Evolutionary conservation across 1,140 invertebrate genomes (phyloP), one percentile per base, ranked within the genome.

Genomic region (Glossosoma conforme): DNA sequence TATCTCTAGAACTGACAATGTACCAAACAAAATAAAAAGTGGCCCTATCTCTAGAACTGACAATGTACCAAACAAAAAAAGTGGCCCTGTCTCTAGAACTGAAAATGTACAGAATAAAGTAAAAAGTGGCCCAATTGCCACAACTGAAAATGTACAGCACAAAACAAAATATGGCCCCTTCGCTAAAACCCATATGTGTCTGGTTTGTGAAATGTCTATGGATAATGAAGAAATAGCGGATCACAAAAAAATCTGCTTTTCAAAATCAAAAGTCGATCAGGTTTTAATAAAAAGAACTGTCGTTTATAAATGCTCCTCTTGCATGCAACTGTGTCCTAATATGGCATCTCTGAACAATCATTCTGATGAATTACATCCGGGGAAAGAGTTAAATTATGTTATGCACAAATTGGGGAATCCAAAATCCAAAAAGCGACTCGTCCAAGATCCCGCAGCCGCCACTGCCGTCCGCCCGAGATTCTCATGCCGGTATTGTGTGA

Each of bases 321-420:
- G 46, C n/a, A 41, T 44, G 25, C 30, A 40, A 15, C 36, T 42
- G 3, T 25, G 30, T 3, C 11, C 35, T 2, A 24, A 51, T 20
- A 19, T 51, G 6, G n/a, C 15, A 1, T 15, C 25, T 10, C 24
- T 51, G 11, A 37, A 10, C 19, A 24, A n/a, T 9, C 48, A 51
- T 20, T 44, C 21, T 15, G 22, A 25, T 10, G n/a, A 13, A 5
- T 17, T 21, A 19, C 48, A 51, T 37, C 30, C 41, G 2, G 19
- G 19, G 3, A 10, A 11, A 10, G 46, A 49, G 19, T 9, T 21
- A 14, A 49, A 49, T 22, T 49, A 49, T 32, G 46, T 49, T 13
- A 49, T 49, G 22, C 46, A 49, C 18, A 41, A 32, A 20, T 20
- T 49, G n/a, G 46, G 46, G 6, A 42, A 30, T 49, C 46, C 46